These are phyloP conservation scores for Pimpla rufipes DNA, from an alignment of 2,888 invertebrate species.

Conservation along the genomic window DNA sequence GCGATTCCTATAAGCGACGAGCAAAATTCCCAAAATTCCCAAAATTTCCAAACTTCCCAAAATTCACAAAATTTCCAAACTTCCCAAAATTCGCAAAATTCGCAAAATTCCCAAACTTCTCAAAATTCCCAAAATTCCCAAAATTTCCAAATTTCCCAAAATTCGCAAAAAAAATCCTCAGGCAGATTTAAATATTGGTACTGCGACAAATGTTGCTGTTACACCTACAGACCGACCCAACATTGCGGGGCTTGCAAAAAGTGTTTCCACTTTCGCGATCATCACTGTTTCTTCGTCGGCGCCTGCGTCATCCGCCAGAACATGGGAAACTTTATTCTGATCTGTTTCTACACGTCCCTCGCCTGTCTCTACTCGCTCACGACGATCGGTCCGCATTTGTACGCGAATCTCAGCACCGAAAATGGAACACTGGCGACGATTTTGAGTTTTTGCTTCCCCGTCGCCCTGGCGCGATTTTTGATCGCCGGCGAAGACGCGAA, in stretches of 20 bases:
- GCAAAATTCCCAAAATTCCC: too few species aligned
- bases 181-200: slow-evolving; percentile 77
- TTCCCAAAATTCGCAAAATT: too few species aligned
- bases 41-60: too few species aligned
- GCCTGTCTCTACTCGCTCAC: slow-evolving; percentile 77
- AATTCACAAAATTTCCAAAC: too few species aligned
- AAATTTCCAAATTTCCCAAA: too few species aligned
- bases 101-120: too few species aligned
- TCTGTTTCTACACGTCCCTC: slow-evolving; percentile 78
- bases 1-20: slow-evolving; percentile 49
- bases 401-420: slow-evolving; percentile 74
- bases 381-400: slow-evolving; percentile 76
- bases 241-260: slow-evolving; percentile 78
- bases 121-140: too few species aligned
- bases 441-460: slow-evolving; percentile 78
- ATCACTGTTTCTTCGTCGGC: slow-evolving; percentile 81
- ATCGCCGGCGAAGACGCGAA: slow-evolving; percentile 72
- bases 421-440: slow-evolving; percentile 45
- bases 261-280: slow-evolving; percentile 79
- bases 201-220: slow-evolving; percentile 77
- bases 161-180: too few species aligned
- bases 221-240: slow-evolving; percentile 77
- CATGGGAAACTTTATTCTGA: slow-evolving; percentile 80
- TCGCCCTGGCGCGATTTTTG: slow-evolving; percentile 75
- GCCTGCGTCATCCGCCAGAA: slow-evolving; percentile 79